Evolutionary conservation across 2,888 invertebrate genomes (phyloP).

Genomic region (Dexiosoma caninum): DNA sequence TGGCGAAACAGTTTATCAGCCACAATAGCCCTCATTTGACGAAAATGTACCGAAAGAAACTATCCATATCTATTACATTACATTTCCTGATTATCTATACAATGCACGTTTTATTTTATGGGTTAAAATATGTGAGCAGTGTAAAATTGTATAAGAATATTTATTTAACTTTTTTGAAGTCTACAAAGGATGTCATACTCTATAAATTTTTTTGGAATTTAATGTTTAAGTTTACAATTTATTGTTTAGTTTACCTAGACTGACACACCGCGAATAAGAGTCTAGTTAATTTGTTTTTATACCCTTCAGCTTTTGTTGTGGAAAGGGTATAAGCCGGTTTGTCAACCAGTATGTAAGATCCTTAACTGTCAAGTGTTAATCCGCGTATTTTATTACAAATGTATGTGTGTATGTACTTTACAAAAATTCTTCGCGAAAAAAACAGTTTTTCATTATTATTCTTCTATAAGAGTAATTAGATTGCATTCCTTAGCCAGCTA

Average conservation of each 20-base stretch:
- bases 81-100: too few species aligned
- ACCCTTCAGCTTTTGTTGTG: background rate
- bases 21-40: too few species aligned
- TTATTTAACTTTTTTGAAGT: conserved; percentile 27
- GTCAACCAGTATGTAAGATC: background rate
- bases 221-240: conserved; percentile 61
- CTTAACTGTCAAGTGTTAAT: too few species aligned
- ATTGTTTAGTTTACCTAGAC: conserved; percentile 49
- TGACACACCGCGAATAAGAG: conserved; percentile 18
- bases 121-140: conserved; percentile 8
- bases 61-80: too few species aligned
- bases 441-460: too few species aligned
- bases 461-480: too few species aligned
- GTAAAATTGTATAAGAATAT: background rate
- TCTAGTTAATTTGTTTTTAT: background rate
- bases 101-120: background rate
- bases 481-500: too few species aligned
- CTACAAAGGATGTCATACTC: conserved; percentile 53
- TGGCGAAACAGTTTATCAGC: too few species aligned
- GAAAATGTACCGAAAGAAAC: too few species aligned
- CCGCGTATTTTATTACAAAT: too few species aligned
- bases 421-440: too few species aligned
- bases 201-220: conserved; percentile 47
- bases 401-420: too few species aligned
- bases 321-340: background rate